Conservation (phyloP, 2,888 invertebrate genomes). For the Ceramica pisi region DNA sequence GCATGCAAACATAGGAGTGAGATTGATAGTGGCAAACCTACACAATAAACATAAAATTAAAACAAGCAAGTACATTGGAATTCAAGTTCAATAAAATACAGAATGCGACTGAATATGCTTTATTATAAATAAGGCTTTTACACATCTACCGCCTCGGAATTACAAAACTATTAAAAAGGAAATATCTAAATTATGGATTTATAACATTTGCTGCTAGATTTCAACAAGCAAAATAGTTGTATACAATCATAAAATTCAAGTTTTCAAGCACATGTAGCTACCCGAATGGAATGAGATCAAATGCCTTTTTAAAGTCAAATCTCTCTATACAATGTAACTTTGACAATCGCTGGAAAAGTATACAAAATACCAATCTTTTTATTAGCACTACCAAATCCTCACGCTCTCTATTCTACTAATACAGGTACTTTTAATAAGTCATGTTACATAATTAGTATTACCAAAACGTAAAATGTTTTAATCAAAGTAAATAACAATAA, state of each 20-base stretch:
- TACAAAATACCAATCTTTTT: constrained; percentile 74
- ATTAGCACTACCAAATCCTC: constrained; percentile 67
- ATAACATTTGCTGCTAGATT: constrained; percentile 69
- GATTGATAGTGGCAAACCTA: constrained; percentile 89
- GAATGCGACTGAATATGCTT: constrained; percentile 87
- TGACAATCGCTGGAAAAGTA: constrained; percentile 74
- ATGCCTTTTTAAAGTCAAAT: constrained; percentile 57
- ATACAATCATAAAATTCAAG: constrained; percentile 70
- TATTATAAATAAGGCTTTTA: constrained; percentile 89
- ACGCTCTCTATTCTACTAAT: constrained; percentile 53
- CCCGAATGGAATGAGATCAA: constrained; percentile 76
- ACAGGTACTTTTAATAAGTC: constrained; percentile 63
- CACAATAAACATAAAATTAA: constrained; percentile 86
- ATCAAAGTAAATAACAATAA: constrained; percentile 50
- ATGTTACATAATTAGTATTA: constrained; percentile 48
- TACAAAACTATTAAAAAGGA: constrained; percentile 83
- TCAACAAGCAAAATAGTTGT: constrained; percentile 68
- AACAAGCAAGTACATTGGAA: constrained; percentile 76
- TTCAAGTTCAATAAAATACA: constrained; percentile 86
- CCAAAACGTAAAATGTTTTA: constrained; percentile 40
- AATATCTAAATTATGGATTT: constrained; percentile 67
- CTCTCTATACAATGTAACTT: constrained; percentile 63
- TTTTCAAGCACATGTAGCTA: constrained; percentile 64
- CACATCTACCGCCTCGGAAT: constrained; percentile 83
- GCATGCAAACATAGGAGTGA: constrained; percentile 66